phyloP scores from a whole-genome alignment of 2,797 vertebrate genomes.

The Nyctibius grandis region DNA sequence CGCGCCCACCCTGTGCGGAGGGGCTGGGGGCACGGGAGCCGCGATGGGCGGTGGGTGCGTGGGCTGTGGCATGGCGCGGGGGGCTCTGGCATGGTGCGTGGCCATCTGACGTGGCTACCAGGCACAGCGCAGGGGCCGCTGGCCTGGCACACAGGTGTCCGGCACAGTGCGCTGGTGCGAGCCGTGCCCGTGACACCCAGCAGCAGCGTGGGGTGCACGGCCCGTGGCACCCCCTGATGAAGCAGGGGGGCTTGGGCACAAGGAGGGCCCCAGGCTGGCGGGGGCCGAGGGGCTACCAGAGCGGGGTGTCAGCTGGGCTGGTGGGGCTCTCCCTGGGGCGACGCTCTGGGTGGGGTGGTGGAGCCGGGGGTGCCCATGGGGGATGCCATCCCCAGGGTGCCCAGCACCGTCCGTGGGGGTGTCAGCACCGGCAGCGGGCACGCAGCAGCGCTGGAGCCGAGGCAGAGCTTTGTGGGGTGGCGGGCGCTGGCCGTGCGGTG shows the following conservation, averaged over 20 bases:
- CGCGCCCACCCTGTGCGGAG: rapidly evolving
- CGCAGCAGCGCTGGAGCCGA: rapidly evolving
- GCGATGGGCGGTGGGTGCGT: rapidly evolving
- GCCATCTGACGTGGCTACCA: too few relatives aligned
- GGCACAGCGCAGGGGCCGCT: too few relatives aligned
- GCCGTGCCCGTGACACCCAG: not conserved
- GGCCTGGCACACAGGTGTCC: not conserved
- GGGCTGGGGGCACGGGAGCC: not conserved
- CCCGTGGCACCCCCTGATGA: not conserved
- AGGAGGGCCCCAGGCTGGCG: not conserved
- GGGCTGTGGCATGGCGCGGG: rapidly evolving
- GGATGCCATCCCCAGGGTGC: not conserved
- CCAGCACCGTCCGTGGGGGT: not conserved
- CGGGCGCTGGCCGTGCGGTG: not conserved
- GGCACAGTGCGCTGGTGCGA: rapidly evolving
- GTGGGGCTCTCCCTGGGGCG: not conserved
- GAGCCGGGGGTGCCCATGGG: not conserved
- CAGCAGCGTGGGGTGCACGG: rapidly evolving
- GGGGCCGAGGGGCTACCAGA: not conserved
- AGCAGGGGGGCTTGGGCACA: not conserved
- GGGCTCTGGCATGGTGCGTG: not conserved
- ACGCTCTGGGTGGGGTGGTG: too few relatives aligned
- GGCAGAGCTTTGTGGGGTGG: not conserved
- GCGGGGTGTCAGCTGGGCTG: not conserved
- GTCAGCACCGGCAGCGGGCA: not conserved